A percentile compares a stretch with the other conserved stretches of the same genome.
Conservation (phyloP, 2,113 vertebrate genomes). For the Ranitomeya variabilis region DNA sequence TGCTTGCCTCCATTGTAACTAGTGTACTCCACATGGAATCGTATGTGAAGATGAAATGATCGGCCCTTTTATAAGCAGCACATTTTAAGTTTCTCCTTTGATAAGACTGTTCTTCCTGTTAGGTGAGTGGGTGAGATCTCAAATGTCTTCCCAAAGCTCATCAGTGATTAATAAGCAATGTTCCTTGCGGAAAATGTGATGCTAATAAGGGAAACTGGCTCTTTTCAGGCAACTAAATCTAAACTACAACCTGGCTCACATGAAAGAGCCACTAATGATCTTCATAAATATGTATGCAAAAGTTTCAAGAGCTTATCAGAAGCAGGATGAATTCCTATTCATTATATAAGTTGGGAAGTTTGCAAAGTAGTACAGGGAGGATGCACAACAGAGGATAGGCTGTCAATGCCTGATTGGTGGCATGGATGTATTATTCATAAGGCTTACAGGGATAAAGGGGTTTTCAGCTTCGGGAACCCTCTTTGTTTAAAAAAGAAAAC, state of each 20-base stretch:
- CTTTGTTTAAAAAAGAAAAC: too few species aligned
- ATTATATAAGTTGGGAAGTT: not conserved
- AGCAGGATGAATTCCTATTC: not conserved
- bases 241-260: not conserved
- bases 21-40: not conserved
- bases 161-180: slow-evolving; percentile 12
- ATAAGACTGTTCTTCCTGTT: not conserved
- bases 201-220: not conserved
- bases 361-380: not conserved
- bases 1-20: too few species aligned
- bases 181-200: slow-evolving; percentile 8
- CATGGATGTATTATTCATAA: too few species aligned
- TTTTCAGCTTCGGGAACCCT: too few species aligned
- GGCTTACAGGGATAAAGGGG: too few species aligned
- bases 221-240: slow-evolving; percentile 6
- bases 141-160: not conserved
- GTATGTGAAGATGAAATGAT: not conserved
- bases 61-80: not conserved
- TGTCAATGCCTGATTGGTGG: too few species aligned
- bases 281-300: not conserved
- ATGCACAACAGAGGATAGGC: not conserved
- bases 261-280: not conserved
- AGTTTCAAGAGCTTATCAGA: not conserved
- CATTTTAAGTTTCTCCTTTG: not conserved
- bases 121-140: slow-evolving; percentile 11